A percentile compares a stretch with the other conserved stretches of the same genome.
Evolutionary conservation across 2,113 vertebrate genomes (phyloP).

Genomic region (Oreamnos americanus): DNA sequence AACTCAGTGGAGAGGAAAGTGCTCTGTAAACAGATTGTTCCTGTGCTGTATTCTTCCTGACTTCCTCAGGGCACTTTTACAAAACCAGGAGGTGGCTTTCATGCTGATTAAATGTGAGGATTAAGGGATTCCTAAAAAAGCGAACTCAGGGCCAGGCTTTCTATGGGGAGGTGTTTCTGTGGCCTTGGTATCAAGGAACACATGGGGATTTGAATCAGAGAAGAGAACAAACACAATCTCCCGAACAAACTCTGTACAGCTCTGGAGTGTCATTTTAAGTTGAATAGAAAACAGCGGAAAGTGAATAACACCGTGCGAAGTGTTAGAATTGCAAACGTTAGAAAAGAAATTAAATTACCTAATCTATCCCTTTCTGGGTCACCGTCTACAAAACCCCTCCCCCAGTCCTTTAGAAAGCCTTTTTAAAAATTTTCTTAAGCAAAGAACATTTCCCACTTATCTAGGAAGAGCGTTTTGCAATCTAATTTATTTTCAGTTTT

Average conservation of each 20-base stretch:
- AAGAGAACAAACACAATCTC: slow-evolving; percentile 28
- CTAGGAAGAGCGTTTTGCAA: background rate
- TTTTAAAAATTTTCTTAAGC: background rate
- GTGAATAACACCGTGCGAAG: background rate
- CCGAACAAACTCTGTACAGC: background rate
- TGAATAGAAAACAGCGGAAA: background rate
- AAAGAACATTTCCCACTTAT: background rate
- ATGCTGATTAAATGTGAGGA: background rate
- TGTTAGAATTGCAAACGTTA: background rate
- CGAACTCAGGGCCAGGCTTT: background rate
- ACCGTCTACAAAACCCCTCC: background rate
- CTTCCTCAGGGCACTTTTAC: background rate
- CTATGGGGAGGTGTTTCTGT: background rate
- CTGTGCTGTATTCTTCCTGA: background rate
- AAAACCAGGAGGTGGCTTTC: background rate
- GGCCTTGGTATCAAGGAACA: background rate
- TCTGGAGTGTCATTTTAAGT: background rate
- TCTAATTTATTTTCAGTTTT: slow-evolving; percentile 24
- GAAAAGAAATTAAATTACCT: slow-evolving; percentile 25
- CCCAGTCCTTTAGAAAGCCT: background rate
- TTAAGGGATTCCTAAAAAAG: background rate
- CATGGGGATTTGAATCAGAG: slow-evolving; percentile 12
- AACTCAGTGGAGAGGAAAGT: background rate
- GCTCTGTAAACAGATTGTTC: background rate
- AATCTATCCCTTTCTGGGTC: slow-evolving; percentile 34